Percentiles rank a stretch among this genome's conserved stretches.
These are phyloP conservation scores for Pseudanteris insignis DNA, from an alignment of 2,888 invertebrate species.

Conservation along the genomic window DNA sequence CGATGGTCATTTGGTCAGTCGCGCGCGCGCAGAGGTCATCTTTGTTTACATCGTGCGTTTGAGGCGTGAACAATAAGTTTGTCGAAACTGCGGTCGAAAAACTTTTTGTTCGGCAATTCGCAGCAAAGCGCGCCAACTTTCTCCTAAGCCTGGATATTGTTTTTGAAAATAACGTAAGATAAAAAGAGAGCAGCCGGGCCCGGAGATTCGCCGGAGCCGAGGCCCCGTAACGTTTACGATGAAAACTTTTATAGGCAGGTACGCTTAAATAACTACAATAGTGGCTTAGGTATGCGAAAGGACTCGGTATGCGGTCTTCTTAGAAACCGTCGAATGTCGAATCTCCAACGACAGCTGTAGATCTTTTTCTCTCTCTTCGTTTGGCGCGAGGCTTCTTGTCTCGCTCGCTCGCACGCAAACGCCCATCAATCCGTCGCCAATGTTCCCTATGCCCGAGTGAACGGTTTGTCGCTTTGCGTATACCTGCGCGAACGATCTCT, in stretches of 20 bases:
- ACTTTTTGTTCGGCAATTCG: too few species aligned
- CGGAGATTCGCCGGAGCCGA: too few species aligned
- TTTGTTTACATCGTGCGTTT: too few species aligned
- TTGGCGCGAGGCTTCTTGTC: background rate
- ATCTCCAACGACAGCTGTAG: slow-evolving; percentile 47
- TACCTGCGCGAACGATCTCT: slow-evolving; percentile 19
- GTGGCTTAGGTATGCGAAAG: slow-evolving; percentile 40
- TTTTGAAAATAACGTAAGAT: too few species aligned
- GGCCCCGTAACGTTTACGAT: slow-evolving; percentile 32
- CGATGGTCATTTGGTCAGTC: too few species aligned
- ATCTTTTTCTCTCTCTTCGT: slow-evolving; percentile 32
- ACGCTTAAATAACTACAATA: slow-evolving; percentile 41
- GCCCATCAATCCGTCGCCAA: background rate
- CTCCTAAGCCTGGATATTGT: too few species aligned
- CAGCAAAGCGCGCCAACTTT: too few species aligned
- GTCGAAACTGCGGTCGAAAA: too few species aligned
- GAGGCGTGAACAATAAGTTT: too few species aligned
- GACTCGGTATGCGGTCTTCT: slow-evolving; percentile 51
- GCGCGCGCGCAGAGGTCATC: too few species aligned
- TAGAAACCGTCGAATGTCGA: slow-evolving; percentile 52
- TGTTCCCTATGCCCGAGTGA: background rate
- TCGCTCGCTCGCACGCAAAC: background rate
- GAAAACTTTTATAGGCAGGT: slow-evolving; percentile 42
- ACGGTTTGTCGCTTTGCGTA: slow-evolving; percentile 18
- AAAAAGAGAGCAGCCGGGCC: too few species aligned